A percentile compares a stretch with the other conserved stretches of the same genome.
These are phyloP conservation scores for Ardeotis arabs DNA, from an alignment of 2,113 vertebrate species.

Conservation along the genomic window DNA sequence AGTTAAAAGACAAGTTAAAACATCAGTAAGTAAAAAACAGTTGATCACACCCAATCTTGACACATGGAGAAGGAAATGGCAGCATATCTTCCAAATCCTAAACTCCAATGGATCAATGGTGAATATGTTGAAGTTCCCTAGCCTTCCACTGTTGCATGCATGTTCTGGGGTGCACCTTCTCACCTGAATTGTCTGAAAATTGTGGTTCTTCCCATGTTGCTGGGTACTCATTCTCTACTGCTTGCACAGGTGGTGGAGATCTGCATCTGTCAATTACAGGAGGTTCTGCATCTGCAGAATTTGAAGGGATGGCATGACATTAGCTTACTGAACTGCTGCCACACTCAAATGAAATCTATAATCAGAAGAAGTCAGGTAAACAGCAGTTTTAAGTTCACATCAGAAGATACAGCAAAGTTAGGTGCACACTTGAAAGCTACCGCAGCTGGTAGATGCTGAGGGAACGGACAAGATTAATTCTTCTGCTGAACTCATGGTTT, in stretches of 20 bases:
- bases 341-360: background rate
- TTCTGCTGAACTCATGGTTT: background rate
- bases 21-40: background rate
- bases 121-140: background rate
- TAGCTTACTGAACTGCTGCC: background rate
- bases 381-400: background rate
- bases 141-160: background rate
- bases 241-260: constrained; percentile 86
- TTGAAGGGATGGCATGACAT: constrained; percentile 28
- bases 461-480: background rate
- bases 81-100: background rate
- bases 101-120: background rate
- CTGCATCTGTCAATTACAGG: constrained; percentile 94
- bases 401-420: background rate
- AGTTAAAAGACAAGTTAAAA: background rate
- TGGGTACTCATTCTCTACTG: constrained; percentile 74
- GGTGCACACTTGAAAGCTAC: background rate
- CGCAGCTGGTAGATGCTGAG: background rate
- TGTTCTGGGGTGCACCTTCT: background rate
- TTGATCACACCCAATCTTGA: background rate
- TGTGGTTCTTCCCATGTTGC: constrained; percentile 91
- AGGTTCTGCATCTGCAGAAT: constrained; percentile 87
- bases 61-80: background rate
- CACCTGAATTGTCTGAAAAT: constrained; percentile 99
- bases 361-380: background rate